These are phyloP conservation scores for Zosterops japonicus DNA, from an alignment of 2,113 vertebrate genomes.

Conservation along the genomic window DNA sequence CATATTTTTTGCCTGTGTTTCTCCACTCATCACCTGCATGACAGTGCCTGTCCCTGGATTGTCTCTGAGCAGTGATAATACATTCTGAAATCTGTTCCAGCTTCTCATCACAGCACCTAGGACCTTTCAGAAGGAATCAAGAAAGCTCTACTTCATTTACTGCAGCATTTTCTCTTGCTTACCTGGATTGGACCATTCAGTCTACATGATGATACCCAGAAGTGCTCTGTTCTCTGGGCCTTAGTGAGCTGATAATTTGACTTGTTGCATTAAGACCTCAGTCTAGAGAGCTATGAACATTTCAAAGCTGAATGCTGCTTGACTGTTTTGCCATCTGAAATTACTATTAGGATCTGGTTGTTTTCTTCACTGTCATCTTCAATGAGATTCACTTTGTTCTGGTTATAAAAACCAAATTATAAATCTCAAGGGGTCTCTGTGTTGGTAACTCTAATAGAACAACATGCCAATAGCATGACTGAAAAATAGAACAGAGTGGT, in stretches of 20 bases:
- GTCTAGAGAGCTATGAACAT: not conserved
- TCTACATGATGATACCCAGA: not conserved
- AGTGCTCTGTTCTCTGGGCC: not conserved
- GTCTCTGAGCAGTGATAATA: not conserved
- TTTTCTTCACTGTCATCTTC: not conserved
- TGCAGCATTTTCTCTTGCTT: not conserved
- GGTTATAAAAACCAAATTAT: not conserved
- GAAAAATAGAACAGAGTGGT: not conserved
- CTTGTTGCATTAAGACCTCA: not conserved
- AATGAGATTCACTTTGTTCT: not conserved
- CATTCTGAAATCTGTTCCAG: not conserved
- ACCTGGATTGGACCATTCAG: not conserved
- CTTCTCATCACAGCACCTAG: not conserved
- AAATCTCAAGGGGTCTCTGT: not conserved
- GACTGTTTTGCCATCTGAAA: not conserved
- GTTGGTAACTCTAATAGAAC: not conserved
- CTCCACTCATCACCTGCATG: not conserved
- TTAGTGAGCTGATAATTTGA: not conserved
- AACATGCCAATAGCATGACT: not conserved
- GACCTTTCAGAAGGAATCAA: not conserved
- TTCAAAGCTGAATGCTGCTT: not conserved
- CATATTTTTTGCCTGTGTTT: not conserved
- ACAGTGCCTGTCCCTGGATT: not conserved
- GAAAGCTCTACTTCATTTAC: not conserved
- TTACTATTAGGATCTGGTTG: not conserved